Evolutionary conservation across 2,797 vertebrate genomes (phyloP).

Genomic region (Coracias cyanogaster): DNA sequence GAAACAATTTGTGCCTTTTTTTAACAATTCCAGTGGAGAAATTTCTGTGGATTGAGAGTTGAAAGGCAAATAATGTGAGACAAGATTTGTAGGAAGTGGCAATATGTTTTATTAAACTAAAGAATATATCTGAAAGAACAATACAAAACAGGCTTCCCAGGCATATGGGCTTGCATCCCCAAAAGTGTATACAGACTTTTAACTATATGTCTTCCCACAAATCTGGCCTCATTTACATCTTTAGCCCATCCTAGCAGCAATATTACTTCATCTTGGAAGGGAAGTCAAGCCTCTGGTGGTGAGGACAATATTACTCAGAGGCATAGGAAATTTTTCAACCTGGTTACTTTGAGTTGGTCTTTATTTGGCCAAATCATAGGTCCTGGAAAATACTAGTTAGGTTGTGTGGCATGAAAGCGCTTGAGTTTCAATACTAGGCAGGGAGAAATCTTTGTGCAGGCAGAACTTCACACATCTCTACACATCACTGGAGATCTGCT

Average conservation of each 20-base stretch:
- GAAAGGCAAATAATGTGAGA: constrained; percentile 8
- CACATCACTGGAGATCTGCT: background rate
- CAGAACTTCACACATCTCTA: background rate
- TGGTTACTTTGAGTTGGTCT: background rate
- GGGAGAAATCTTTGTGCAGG: background rate
- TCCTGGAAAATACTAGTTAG: background rate
- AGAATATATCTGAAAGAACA: constrained; percentile 10
- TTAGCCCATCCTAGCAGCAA: background rate
- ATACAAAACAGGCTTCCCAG: background rate
- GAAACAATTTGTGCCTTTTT: constrained; percentile 12
- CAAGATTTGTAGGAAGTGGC: constrained; percentile 18
- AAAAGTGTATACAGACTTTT: background rate
- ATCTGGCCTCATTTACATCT: background rate
- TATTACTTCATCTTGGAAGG: background rate
- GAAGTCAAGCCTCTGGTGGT: background rate
- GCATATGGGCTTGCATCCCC: background rate
- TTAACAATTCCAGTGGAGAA: constrained; percentile 21
- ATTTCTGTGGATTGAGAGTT: constrained; percentile 1
- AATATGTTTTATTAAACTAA: constrained; percentile 50
- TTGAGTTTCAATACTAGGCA: background rate
- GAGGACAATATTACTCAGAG: background rate
- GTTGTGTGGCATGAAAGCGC: background rate
- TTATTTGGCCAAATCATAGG: background rate
- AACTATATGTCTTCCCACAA: background rate
- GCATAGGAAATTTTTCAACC: background rate